These are phyloP conservation scores for Eumeta japonica DNA, from an alignment of 1,140 invertebrate species.

Conservation along the genomic window DNA sequence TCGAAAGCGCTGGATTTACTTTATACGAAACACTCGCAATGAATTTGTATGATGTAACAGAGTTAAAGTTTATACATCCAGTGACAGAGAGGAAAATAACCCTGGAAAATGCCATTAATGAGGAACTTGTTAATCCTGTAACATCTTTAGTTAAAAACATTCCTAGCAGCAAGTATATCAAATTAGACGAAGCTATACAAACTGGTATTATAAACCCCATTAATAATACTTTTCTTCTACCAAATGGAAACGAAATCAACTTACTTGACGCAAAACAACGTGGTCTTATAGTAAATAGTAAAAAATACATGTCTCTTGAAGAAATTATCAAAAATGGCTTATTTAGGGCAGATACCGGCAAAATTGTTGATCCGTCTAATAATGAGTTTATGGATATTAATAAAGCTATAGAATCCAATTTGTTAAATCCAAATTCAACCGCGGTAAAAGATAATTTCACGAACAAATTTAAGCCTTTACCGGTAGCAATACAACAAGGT, in stretches of 20 bases:
- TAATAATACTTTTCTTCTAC: slow-evolving; percentile 67
- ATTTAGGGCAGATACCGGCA: slow-evolving; percentile 74
- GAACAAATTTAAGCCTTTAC: slow-evolving; percentile 71
- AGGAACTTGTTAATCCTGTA: slow-evolving; percentile 79
- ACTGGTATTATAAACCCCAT: slow-evolving; percentile 72
- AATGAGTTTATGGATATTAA: slow-evolving; percentile 70
- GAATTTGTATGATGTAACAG: slow-evolving; percentile 74
- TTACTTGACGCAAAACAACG: slow-evolving; percentile 70
- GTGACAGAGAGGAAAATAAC: slow-evolving; percentile 73
- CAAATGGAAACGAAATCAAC: slow-evolving; percentile 63
- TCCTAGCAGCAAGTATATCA: slow-evolving; percentile 68
- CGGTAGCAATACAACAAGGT: slow-evolving; percentile 75
- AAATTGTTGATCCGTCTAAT: slow-evolving; percentile 73
- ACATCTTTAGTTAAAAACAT: slow-evolving; percentile 77
- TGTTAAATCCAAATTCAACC: slow-evolving; percentile 76
- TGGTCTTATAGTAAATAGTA: slow-evolving; percentile 73
- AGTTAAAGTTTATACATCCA: slow-evolving; percentile 79
- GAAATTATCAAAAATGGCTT: slow-evolving; percentile 75
- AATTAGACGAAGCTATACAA: slow-evolving; percentile 73
- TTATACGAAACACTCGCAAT: slow-evolving; percentile 81
- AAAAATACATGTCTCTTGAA: slow-evolving; percentile 70
- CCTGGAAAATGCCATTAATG: slow-evolving; percentile 75
- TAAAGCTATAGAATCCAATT: slow-evolving; percentile 68
- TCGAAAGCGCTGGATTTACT: slow-evolving; percentile 77
- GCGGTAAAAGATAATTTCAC: slow-evolving; percentile 74